Evolutionary conservation across 2,888 invertebrate species (phyloP).

Genomic region (Cetonia aurata): DNA sequence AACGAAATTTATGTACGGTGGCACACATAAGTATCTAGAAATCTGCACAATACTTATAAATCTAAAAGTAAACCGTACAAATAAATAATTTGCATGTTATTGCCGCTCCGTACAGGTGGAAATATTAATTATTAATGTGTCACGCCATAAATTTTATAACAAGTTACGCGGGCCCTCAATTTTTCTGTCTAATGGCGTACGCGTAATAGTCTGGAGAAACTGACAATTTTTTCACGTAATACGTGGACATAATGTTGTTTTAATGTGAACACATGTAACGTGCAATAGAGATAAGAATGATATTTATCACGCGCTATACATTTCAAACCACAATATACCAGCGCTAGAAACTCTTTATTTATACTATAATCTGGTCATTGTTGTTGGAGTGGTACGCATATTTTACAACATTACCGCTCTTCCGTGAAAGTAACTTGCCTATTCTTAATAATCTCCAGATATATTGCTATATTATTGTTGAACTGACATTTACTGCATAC

Average conservation of each 20-base stretch:
- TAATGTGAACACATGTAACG: conserved; percentile 44
- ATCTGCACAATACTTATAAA: conserved; percentile 50
- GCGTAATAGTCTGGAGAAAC: conserved; percentile 18
- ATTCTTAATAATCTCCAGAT: conserved; percentile 58
- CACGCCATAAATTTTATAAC: conserved; percentile 31
- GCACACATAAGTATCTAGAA: conserved; percentile 31
- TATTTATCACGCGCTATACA: conserved; percentile 41
- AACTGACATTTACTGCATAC: conserved; percentile 50
- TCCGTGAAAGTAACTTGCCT: conserved; percentile 61
- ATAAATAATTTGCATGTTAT: conserved; percentile 32
- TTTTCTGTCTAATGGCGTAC: conserved; percentile 18
- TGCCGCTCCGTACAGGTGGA: conserved; percentile 28
- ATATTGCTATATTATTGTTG: conserved; percentile 55
- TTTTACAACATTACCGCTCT: conserved; percentile 52
- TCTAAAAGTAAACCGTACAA: conserved; percentile 10
- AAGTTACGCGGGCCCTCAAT: conserved; percentile 17
- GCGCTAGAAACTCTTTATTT: conserved; percentile 45
- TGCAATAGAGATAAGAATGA: conserved; percentile 44
- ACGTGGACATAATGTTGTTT: conserved; percentile 35
- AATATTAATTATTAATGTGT: conserved; percentile 39
- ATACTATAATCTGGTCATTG: conserved; percentile 46
- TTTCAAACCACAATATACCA: conserved; percentile 32
- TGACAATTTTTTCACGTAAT: conserved; percentile 31
- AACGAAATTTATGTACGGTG: too few species aligned
- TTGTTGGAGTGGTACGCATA: conserved; percentile 43